phyloP scores from a whole-genome alignment of 1,140 invertebrate species.

The Drosophila nikananu region DNA sequence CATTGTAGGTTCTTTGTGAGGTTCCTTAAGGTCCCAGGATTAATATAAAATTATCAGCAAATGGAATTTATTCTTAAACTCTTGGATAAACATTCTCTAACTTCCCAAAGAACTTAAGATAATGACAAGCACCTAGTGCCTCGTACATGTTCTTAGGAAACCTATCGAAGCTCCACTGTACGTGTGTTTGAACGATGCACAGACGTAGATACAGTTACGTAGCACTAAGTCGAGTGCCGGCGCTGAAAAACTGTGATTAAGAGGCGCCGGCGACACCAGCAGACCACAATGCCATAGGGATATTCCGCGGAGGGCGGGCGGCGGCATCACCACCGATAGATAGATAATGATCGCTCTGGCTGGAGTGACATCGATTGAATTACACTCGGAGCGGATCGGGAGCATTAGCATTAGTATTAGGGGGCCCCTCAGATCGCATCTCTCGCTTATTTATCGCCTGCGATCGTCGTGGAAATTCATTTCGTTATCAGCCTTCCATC shows the following conservation, averaged over 20 bases:
- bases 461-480: slow-evolving; percentile 76
- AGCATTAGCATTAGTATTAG: slow-evolving; percentile 51
- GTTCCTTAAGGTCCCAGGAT: background rate
- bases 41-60: background rate
- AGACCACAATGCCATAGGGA: slow-evolving; percentile 41
- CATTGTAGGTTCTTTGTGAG: background rate
- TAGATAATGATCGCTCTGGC: slow-evolving; percentile 30
- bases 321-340: background rate
- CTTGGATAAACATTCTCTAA: background rate
- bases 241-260: slow-evolving; percentile 57
- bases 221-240: slow-evolving; percentile 44
- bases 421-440: slow-evolving; percentile 40
- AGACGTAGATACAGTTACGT: slow-evolving; percentile 41
- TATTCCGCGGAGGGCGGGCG: background rate
- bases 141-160: background rate
- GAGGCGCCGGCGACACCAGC: slow-evolving; percentile 36
- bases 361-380: slow-evolving; percentile 71
- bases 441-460: slow-evolving; percentile 73
- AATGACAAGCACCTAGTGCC: background rate
- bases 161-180: slow-evolving; percentile 4
- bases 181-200: slow-evolving; percentile 6
- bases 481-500: slow-evolving; percentile 77
- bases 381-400: slow-evolving; percentile 61
- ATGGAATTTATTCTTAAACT: background rate
- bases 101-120: background rate